Base-by-base conservation (phyloP, 2,113 vertebrate genomes). In the Plestiodon gilberti region DNA sequence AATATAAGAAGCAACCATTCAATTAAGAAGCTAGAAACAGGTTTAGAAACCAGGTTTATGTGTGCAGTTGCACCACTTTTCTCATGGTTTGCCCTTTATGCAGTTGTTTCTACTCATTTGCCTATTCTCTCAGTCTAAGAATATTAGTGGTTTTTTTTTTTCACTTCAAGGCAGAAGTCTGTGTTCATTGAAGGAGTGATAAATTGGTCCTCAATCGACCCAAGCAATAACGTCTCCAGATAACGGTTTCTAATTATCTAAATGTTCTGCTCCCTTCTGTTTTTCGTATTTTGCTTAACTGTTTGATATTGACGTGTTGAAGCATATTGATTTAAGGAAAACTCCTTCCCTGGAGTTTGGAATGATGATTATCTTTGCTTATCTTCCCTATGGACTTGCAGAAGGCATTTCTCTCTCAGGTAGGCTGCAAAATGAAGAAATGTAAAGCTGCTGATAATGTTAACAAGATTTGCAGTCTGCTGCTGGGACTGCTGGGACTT, bases 341-440 rank as follows among this genome's bases (percentile, higher is more conserved):
- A 99, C 99, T 0, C 99, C 99, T 1, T 99, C 99, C 25, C 93
- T 99, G 62, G 99, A 99, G 95, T 99, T 99, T 87, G 99, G 98
- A 18, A 99, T 99, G 98, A 99, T 99, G 99, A 99, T 99, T 65
- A 99, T 99, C 88, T 99, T 99, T 82, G 99, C 99, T 2, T 99
- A 99, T 88, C 98, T 99, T 79, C 99, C 99, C 1, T 99, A 99
- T 0, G 98, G 99, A 28, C 97, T 99, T 23, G 97, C 98, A 62
- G 99, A 99, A 92, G 99, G 99, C 10, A 98, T 99, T 93, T 98
- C 99, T 18, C 97, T 99, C 62, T 99, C 99, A 11, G 99, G 99
- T 99, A 90, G 96, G 96, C 52, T 75, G 43, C 33, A 59, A 40
- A 89, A 57, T 22, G 30, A 62, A 23, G 35, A 55, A 23, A 59